phyloP scores from a whole-genome alignment of 2,113 vertebrate species.

The Nettapus auritus region DNA sequence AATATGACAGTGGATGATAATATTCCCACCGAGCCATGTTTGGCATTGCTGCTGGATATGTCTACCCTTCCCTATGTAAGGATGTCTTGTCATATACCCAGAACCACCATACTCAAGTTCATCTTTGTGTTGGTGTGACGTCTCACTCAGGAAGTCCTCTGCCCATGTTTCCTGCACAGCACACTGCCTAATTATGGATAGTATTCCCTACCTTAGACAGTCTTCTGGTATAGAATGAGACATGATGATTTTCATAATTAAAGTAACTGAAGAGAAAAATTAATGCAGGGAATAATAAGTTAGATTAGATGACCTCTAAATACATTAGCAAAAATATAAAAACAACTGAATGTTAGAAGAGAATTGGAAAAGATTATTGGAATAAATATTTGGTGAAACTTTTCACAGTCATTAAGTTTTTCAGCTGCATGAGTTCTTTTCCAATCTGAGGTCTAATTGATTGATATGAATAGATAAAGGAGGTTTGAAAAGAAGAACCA shows the following conservation, averaged over 20 bases:
- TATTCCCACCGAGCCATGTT: background rate
- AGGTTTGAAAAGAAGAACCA: background rate
- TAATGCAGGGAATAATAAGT: background rate
- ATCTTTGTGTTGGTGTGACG: background rate
- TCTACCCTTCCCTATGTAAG: background rate
- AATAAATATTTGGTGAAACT: background rate
- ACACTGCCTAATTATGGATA: too few relatives aligned
- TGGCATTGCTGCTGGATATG: background rate
- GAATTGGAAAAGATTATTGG: background rate
- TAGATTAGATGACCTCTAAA: background rate
- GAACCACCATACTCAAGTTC: background rate
- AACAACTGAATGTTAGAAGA: background rate
- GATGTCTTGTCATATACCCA: background rate
- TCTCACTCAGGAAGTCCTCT: background rate
- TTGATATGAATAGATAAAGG: background rate
- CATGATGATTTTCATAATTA: background rate
- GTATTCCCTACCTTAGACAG: background rate
- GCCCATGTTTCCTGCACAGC: accelerated
- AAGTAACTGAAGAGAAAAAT: background rate
- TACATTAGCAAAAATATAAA: background rate
- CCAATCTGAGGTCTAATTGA: background rate
- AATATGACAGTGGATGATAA: background rate
- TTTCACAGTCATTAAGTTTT: background rate
- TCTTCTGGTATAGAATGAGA: background rate
- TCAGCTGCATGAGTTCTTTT: background rate